Base-by-base conservation (phyloP, 1,140 invertebrate genomes). In the Macrocentrus cingulum region DNA sequence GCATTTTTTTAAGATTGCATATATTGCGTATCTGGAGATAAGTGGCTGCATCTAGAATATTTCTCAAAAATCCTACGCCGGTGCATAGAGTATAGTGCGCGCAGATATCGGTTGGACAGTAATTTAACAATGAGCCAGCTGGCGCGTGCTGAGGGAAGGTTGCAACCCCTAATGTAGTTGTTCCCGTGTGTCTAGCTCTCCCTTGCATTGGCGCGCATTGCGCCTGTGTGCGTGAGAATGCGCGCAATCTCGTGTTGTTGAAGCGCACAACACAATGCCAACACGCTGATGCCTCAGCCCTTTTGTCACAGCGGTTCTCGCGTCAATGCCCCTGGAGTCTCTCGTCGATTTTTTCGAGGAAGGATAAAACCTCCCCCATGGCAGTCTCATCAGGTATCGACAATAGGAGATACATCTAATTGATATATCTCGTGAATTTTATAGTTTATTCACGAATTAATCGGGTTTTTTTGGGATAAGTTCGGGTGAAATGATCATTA, bases 71-170 rank as follows among this genome's bases (percentile, higher is more conserved):
- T 60, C 46, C 63, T 64, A 65, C 64, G 65, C 61, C 53, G 34
- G 39, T 67, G 66, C 20, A n/a, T n/a, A n/a, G n/a, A n/a, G n/a
- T n/a, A n/a, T n/a, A n/a, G n/a, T n/a, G 19, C 15, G 20, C 16
- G 58, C 59, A 73, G 74, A 79, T 75, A 77, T 74, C 69, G 70
- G 65, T 69, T 68, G 68, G 69, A 69, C 67, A 69, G 74, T 78
- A 77, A 79, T 79, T 78, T 78, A 77, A 80, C 77, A 80, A 80
- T 80, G 74, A 78, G 77, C 76, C 77, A 80, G 77, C 77, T 79
- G 77, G 77, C 77, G 76, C 76, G 77, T 80, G 77, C 75, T 76
- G 66, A 56, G 66, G 66, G 67, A 71, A 74, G 72, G 68, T 74
- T 71, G 68, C 68, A 68, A 76, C 69, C 75, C 77, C 75, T 77